Evolutionary conservation across 2,888 invertebrate species (phyloP).

Genomic region (Cryptus armator): DNA sequence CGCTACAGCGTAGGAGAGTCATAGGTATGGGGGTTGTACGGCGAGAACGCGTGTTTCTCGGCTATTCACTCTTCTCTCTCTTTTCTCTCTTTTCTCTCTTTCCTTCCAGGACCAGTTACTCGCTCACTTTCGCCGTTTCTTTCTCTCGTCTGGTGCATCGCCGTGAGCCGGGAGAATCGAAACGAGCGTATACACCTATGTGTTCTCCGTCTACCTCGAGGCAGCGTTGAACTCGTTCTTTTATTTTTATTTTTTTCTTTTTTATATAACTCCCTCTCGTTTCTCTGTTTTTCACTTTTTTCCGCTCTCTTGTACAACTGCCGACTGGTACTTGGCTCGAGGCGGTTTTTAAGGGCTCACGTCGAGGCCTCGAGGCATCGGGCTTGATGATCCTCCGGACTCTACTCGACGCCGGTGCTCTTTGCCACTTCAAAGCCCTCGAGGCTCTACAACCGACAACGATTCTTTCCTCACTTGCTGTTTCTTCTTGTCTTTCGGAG

Average conservation of each 20-base stretch:
- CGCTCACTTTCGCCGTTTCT: conserved; percentile 8
- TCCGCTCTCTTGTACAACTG: conserved; percentile 38
- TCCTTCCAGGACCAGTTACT: background rate
- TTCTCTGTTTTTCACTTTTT: conserved; percentile 25
- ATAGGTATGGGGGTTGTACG: conserved; percentile 10
- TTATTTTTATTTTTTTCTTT: too few species aligned
- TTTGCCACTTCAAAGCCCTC: conserved; percentile 11
- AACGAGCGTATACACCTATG: background rate
- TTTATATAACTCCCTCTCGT: background rate
- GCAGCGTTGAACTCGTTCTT: background rate
- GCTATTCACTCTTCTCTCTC: background rate
- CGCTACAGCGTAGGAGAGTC: conserved; percentile 19
- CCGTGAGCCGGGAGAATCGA: background rate
- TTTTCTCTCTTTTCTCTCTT: background rate
- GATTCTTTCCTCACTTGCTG: background rate
- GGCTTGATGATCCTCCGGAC: conserved; percentile 48
- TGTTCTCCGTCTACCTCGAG: background rate
- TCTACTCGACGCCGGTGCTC: conserved; percentile 25
- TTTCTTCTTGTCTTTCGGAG: background rate
- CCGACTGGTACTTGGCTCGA: conserved; percentile 22
- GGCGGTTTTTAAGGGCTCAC: conserved; percentile 56
- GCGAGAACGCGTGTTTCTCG: conserved; percentile 35
- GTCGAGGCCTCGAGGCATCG: conserved; percentile 4
- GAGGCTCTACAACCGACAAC: conserved; percentile 19
- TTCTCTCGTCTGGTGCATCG: background rate